Evolutionary conservation across 2,888 invertebrate genomes (phyloP), one percentile per base, ranked within the genome.

Genomic region (Andrena bicolor): DNA sequence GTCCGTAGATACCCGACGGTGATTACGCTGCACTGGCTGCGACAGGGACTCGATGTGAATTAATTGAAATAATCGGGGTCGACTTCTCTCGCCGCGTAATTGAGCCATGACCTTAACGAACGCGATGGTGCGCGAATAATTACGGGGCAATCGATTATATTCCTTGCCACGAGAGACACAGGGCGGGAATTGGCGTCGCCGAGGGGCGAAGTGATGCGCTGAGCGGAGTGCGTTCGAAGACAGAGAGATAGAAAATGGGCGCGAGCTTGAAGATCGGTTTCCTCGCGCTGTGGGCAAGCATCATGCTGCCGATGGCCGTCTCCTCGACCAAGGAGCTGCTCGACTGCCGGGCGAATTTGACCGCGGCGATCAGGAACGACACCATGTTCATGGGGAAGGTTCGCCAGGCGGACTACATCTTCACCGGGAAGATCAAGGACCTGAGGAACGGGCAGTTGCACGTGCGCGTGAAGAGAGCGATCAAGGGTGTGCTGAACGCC

Each of bases 381-480:
- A 90, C 91, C n/a, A 83, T 87, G 20, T 93, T 94, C 81, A 79
- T 89, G 58, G 72, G 69, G 1, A 90, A 91, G 80, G 92, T 94
- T 23, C 89, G 89, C 20, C 87, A 89, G 35, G 87, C 94, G 28
- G 92, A 94, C 64, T 93, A 89, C 81, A 91, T 94, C 48, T 93
- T 94, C 78, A 94, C 94, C 10, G 94, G 94, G 2, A 94, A 94
- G 75, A 92, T 94, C 58, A 91, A 91, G 79, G 92, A 93, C 28
- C 71, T 93, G 32, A 75, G 84, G 2, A 85, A 86, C 49, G 87
- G 85, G 0, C 86, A 86, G 32, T 72, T 93, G 70, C 88, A 90
- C 68, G 90, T 93, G 30, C 89, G 90, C 71, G 93, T 94, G 48
- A 94, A 93, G 72, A 88, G 94, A 10, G 90, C 92, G 56, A 93